phyloP scores from a whole-genome alignment of 2,888 invertebrate genomes.

The Cosmopolites sordidus region DNA sequence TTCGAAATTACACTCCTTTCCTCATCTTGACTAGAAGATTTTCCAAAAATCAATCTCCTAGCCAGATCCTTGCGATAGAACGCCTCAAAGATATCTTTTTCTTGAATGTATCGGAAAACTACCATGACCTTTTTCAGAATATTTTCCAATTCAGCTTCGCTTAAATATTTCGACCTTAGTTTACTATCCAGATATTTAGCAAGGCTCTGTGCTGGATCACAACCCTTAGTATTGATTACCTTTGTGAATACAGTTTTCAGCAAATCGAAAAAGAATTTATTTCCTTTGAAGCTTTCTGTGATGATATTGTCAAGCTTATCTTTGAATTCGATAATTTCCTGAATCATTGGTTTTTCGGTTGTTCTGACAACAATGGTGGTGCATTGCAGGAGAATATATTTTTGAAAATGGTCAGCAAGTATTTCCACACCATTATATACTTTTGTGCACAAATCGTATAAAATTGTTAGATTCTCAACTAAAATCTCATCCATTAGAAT shows the following conservation, averaged over 20 bases:
- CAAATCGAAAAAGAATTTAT: constrained; percentile 80
- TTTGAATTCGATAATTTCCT: constrained; percentile 91
- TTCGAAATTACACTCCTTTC: constrained; percentile 98
- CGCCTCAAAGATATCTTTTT: constrained; percentile 85
- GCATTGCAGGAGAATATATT: constrained; percentile 91
- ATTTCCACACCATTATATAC: constrained; percentile 83
- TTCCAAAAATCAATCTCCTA: constrained; percentile 89
- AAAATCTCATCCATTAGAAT: constrained; percentile 45
- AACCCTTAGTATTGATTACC: constrained; percentile 93
- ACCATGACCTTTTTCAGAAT: constrained; percentile 96
- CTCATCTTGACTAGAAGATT: constrained; percentile 96
- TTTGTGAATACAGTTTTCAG: constrained; percentile 92
- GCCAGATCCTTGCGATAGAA: constrained; percentile 98
- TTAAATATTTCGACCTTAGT: constrained; percentile 88
- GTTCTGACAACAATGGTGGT: constrained; percentile 81
- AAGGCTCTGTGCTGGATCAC: constrained; percentile 95
- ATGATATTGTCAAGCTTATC: constrained; percentile 92
- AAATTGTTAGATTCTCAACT: constrained; percentile 73
- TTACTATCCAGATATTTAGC: constrained; percentile 97
- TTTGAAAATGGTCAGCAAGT: constrained; percentile 80
- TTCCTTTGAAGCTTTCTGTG: constrained; percentile 77
- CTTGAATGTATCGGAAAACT: constrained; percentile 57
- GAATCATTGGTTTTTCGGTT: constrained; percentile 90
- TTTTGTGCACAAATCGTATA: constrained; percentile 80
- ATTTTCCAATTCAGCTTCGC: constrained; percentile 91